phyloP scores from a whole-genome alignment of 2,797 vertebrate species.

The Salmo trutta region DNA sequence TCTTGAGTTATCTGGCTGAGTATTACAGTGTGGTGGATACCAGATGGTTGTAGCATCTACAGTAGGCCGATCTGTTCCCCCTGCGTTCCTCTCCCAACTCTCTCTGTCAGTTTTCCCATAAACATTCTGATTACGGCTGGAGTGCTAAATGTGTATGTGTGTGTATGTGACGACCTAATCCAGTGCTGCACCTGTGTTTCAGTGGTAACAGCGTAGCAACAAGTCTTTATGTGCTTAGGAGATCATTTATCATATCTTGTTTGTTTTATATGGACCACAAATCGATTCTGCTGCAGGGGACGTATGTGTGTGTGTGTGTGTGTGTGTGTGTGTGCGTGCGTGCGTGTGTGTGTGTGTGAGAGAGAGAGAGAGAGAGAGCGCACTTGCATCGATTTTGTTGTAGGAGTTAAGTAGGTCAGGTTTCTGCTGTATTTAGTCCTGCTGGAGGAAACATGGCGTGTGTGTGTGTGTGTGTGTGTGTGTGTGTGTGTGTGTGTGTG shows the following conservation, averaged over 20 bases:
- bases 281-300: not conserved
- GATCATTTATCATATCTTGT: not conserved
- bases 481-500: slow-evolving; percentile 5
- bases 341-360: not conserved
- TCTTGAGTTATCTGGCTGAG: too few relatives aligned
- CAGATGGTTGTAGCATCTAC: not conserved
- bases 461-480: slow-evolving; percentile 19
- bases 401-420: not conserved
- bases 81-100: slow-evolving; percentile 52
- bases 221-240: not conserved
- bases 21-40: too few relatives aligned
- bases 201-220: not conserved
- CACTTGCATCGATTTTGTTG: not conserved
- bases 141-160: slow-evolving; percentile 24
- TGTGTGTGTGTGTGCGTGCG: too few relatives aligned
- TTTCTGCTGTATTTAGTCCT: not conserved
- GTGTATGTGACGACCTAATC: not conserved
- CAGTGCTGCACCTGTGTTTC: not conserved
- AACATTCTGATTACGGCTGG: slow-evolving; percentile 67
- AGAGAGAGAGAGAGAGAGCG: too few relatives aligned
- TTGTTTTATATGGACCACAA: not conserved
- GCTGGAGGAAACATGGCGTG: not conserved
- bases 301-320: not conserved
- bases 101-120: slow-evolving; percentile 54
- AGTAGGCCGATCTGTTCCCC: slow-evolving; percentile 47